A percentile compares a stretch with the other conserved stretches of the same genome.
Evolutionary conservation across 2,797 vertebrate genomes (phyloP).

Genomic region (Galagoides demidoff): DNA sequence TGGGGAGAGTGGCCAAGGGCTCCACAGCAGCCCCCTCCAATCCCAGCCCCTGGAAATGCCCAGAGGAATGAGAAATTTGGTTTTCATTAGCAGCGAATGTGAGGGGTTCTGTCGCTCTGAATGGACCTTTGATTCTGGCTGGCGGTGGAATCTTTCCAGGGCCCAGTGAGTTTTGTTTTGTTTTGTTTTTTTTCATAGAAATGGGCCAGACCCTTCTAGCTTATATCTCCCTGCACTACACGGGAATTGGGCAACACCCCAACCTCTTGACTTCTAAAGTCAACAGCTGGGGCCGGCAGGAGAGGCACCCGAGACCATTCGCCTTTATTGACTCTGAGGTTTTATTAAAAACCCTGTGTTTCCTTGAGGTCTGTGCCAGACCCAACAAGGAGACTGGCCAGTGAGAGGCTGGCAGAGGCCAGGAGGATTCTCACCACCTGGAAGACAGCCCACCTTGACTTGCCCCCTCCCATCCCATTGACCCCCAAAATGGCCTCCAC

Average conservation of each 20-base stretch:
- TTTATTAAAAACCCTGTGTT: constrained; percentile 76
- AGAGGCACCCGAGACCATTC: constrained; percentile 68
- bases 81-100: constrained; percentile 85
- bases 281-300: constrained; percentile 58
- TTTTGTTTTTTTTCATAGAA: constrained; percentile 70
- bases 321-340: constrained; percentile 79
- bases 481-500: background rate
- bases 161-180: constrained; percentile 69
- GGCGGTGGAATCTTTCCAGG: constrained; percentile 86
- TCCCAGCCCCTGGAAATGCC: constrained; percentile 82
- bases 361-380: constrained; percentile 80
- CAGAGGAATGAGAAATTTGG: constrained; percentile 80
- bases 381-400: constrained; percentile 65
- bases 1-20: constrained; percentile 68
- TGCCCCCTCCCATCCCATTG: background rate
- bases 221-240: constrained; percentile 61
- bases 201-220: constrained; percentile 81
- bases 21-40: constrained; percentile 39
- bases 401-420: rapidly evolving
- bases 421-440: background rate
- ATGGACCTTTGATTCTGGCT: constrained; percentile 87
- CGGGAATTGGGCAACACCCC: background rate
- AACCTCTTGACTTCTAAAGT: constrained; percentile 69
- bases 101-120: constrained; percentile 85
- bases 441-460: constrained; percentile 10